Evolutionary conservation across 2,888 invertebrate genomes (phyloP), one percentile per base, ranked within the genome.

Genomic region (Ramazzottius varieornatus): DNA sequence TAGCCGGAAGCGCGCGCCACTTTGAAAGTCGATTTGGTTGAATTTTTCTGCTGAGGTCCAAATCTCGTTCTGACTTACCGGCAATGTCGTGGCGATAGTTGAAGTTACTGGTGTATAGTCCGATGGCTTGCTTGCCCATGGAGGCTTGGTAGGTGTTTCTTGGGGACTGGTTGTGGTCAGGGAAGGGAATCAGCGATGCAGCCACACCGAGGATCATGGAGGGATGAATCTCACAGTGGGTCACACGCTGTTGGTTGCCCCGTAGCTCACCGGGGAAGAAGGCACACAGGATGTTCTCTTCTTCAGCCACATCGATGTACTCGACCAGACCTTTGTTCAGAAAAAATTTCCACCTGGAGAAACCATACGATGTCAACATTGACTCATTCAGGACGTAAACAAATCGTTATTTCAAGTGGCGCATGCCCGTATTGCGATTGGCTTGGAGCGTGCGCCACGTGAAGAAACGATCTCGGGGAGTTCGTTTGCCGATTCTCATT

Each of bases 101-200:
- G 81, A 88, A 99, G 76, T 99, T 99, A 1, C 96, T 98, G 71
- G 98, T 98, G 75, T 98, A 99, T 2, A 98, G 94, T 67, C 98
- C 98, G 93, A 94, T 94, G 73, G 93, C 93, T 83, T 98, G 98
- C 81, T 99, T 99, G 80, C 98, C 98, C 98, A 99, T 99, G 87
- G 98, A 98, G 81, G 92, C 91, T 75, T 96, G 98, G 78, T 99
- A 99, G 65, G 98, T 99, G 76, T 99, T 99, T 80, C 98, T 88
- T 68, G 98, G 96, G 76, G 92, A 92, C 76, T 78, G 98, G 76
- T 99, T 99, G 80, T 99, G 98, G 91, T 99, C 98, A 69, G 98
- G 98, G 78, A 98, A 99, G 64, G 98, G 98, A 77, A 99, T 99
- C 80, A 99, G 98, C 4, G 94, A 96, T n/a, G 99, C 98, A 78